Evolutionary conservation across 2,113 vertebrate species (phyloP), one percentile per base, ranked within the genome.

Genomic region (Cebus imitator): DNA sequence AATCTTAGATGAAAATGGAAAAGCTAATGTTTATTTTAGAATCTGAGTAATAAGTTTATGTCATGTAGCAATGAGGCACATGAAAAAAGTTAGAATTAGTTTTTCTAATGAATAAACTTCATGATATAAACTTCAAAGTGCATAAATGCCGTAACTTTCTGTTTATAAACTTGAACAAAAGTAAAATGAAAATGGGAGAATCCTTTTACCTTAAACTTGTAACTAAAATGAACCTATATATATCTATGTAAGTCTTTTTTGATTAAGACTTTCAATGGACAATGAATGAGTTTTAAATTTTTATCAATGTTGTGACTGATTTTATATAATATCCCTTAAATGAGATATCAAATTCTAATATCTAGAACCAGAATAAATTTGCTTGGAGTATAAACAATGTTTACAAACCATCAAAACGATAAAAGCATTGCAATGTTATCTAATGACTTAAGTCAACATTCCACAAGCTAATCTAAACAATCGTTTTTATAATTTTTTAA

Each of bases 21-120:
- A 95, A 93, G n/a, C 17, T 87, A 40, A 89, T 89, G 21, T 79
- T 96, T 95, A 84, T 87, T 91, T 96, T 96, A 93, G 64, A 84
- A 79, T 83, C 55, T 73, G 37, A 48, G 45, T 93, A 96, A 45
- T 55, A 76, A 85, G 45, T 30, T 64, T 64, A 61, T 61, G 30
- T 64, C 27, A 14, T 14, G 61, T 64, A 64, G 61, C 5, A 30
- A 64, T 64, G 61, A 64, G 61, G 61, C 61, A 64, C 27, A 30
- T 64, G 61, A 64, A 64, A 5, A 64, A 30, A 12, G 61, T 30
- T 64, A 64, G 61, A 64, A 64, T 64, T 64, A 64, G 61, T 30
- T 30, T 64, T 64, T 64, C 61, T 30, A 64, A 64, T 64, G 27
- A 30, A 64, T 64, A 30, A 64, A 64, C 61, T 64, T 30, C 27